Conservation (phyloP, 2,113 vertebrate genomes). For the Cranoglanis bouderius region DNA sequence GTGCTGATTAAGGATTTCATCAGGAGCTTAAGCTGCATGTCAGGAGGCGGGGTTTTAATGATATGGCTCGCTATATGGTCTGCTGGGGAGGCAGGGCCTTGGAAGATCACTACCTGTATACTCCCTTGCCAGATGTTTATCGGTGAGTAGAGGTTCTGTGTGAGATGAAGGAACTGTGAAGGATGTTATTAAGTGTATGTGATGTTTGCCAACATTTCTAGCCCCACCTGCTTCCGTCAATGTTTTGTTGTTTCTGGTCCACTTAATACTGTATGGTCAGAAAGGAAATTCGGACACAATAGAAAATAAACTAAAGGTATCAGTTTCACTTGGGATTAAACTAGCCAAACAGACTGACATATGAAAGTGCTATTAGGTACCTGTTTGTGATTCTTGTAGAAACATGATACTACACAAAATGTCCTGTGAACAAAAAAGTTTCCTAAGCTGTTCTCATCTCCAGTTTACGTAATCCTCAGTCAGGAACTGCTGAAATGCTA, state of each 20-base stretch:
- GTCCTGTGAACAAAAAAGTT: background rate
- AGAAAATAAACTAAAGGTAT: background rate
- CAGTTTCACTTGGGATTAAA: background rate
- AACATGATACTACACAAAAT: background rate
- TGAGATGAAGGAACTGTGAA: background rate
- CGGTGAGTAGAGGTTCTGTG: conserved; percentile 63
- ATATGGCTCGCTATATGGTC: conserved; percentile 72
- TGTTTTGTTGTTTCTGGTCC: background rate
- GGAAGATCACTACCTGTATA: conserved; percentile 70
- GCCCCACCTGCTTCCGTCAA: background rate
- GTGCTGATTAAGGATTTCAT: conserved; percentile 2
- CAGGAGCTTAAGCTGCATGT: conserved; percentile 29
- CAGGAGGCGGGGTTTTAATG: conserved; percentile 47
- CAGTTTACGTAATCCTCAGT: background rate
- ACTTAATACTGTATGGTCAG: background rate
- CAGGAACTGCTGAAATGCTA: background rate
- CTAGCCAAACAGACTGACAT: background rate
- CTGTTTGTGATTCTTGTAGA: background rate
- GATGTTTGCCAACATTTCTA: background rate
- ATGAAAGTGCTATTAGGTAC: background rate
- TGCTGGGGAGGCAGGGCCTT: conserved; percentile 74
- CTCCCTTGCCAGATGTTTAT: conserved; percentile 69
- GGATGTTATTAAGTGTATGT: background rate
- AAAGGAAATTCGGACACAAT: background rate
- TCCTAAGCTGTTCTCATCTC: background rate